These are phyloP conservation scores for Mesocentrotus franciscanus DNA, from an alignment of 53 echinoderm and acorn worm genomes.

Conservation along the genomic window DNA sequence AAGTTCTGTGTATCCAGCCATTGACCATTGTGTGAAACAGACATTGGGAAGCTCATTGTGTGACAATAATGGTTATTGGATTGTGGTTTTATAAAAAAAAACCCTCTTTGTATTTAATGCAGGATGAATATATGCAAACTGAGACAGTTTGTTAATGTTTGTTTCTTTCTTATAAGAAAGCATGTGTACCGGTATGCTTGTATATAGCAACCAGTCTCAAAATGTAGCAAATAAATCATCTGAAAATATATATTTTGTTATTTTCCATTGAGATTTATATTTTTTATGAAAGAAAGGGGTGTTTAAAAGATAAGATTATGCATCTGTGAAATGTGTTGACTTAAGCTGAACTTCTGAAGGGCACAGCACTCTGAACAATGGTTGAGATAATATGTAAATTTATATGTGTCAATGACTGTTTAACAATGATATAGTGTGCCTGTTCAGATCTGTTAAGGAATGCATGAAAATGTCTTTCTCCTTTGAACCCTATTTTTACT, in stretches of 20 bases:
- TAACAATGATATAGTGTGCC: not conserved
- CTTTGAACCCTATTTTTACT: not conserved
- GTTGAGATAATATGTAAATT: not conserved
- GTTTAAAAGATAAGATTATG: not conserved
- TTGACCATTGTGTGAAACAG: not conserved
- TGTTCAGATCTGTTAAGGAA: not conserved
- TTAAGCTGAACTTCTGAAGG: not conserved
- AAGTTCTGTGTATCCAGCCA: conserved; percentile 28
- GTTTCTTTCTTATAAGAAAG: too few species aligned
- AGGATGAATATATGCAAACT: too few species aligned
- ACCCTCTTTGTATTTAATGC: too few species aligned
- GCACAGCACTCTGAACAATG: not conserved
- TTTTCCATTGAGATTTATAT: too few species aligned
- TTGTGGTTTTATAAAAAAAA: too few species aligned
- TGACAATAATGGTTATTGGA: too few species aligned
- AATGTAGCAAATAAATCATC: too few species aligned
- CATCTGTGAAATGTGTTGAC: not conserved
- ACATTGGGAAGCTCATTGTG: not conserved
- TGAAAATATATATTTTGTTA: too few species aligned
- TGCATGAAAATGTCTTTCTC: not conserved
- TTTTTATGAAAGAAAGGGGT: too few species aligned
- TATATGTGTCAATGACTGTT: not conserved
- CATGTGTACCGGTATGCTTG: too few species aligned
- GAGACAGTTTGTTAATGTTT: too few species aligned
- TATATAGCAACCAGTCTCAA: too few species aligned